Conservation (phyloP, 1,140 invertebrate genomes). For the Drosophila asahinai region DNA sequence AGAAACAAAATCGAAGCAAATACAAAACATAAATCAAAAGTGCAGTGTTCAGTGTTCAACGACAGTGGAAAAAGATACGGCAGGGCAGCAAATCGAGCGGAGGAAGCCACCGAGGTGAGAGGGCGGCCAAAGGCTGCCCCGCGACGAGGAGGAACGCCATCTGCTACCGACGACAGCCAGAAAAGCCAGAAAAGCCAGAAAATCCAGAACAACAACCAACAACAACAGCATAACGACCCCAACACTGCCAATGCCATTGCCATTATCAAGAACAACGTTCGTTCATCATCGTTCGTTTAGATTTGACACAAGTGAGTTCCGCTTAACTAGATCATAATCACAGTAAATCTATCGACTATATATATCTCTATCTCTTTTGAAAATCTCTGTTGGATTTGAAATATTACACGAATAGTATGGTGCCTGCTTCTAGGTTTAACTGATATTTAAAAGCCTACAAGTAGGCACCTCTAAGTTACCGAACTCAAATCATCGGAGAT, state of each 20-base stretch:
- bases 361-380: neutral
- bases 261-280: slow-evolving; percentile 76
- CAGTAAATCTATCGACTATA: too few relatives aligned
- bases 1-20: slow-evolving; percentile 2
- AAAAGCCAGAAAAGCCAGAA: neutral
- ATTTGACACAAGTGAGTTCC: slow-evolving; percentile 78
- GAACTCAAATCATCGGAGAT: neutral
- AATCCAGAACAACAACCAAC: slow-evolving; percentile 17
- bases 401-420: neutral
- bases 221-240: slow-evolving; percentile 55
- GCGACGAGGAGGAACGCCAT: neutral
- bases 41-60: slow-evolving; percentile 44
- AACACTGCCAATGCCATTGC: slow-evolving; percentile 81
- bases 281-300: slow-evolving; percentile 79
- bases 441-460: neutral
- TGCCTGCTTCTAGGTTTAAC: neutral
- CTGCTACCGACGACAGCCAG: neutral
- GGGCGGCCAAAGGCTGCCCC: slow-evolving; percentile 43
- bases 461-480: neutral
- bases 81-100: slow-evolving; percentile 10
- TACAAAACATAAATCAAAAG: neutral
- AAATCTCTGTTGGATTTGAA: neutral
- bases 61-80: slow-evolving; percentile 5
- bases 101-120: slow-evolving; percentile 20
- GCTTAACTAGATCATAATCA: slow-evolving; percentile 34